Evolutionary conservation across 2,797 vertebrate genomes (phyloP), one percentile per base, ranked within the genome.

Genomic region (Channa striata): DNA sequence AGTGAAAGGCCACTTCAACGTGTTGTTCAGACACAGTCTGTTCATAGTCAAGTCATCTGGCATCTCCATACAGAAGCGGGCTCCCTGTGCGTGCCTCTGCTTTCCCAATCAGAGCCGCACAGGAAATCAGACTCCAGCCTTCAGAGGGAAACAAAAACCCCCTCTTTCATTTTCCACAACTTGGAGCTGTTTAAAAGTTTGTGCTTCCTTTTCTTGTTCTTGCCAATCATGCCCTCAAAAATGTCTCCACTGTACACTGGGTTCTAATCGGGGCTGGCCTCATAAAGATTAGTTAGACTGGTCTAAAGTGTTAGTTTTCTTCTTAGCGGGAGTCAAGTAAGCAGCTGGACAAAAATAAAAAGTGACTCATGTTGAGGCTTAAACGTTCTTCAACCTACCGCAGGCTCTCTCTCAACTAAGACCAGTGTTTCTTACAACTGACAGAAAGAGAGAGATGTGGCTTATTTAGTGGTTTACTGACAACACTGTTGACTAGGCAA

Each of bases 81-180:
- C 79, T 90, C 83, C 85, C 81, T 81, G 78, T 80, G 84, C 68
- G 74, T 89, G 88, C 85, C 85, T 92, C 93, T 94, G 92, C 87
- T 94, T 92, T 93, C 87, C 87, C 89, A 93, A 94, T 93, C 93
- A 93, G 84, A 88, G 87, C 84, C 75, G 56, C 83, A 92, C 91
- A 93, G 92, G 93, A 93, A 93, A 92, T 93, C 86, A 91, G 87
- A 90, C 89, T 91, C 85, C 89, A 85, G 91, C 82, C 91, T 88
- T 91, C 83, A 86, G 85, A 91, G 84, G 72, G 87, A 83, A 91
- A 92, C 79, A 72, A 86, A 88, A 88, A 78, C 11, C 33, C 52
- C 73, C 82, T 78, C 73, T 89, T 90, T 89, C 80, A 88, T 91
- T 91, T 90, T 92, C 85, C 88, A 87, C 80, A 72, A 90, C 85